Evolutionary conservation across 2,888 invertebrate genomes (phyloP).

Genomic region (Drosophila paramelanica): DNA sequence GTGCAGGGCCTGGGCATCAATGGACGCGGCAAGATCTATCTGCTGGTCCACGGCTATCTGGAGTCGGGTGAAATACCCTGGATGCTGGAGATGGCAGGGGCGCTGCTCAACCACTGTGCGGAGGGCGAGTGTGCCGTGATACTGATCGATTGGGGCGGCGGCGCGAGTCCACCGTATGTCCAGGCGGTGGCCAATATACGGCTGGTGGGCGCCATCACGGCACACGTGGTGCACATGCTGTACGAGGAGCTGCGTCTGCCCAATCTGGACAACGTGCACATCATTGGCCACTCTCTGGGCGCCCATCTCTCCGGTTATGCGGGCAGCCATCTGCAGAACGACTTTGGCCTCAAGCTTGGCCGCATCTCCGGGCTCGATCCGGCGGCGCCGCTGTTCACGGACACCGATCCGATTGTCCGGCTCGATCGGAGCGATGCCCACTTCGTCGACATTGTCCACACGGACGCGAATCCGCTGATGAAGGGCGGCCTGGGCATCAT

Average conservation of each 20-base stretch:
- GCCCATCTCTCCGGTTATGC: slow-evolving; percentile 94
- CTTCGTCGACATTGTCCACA: slow-evolving; percentile 96
- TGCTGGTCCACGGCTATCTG: slow-evolving; percentile 94
- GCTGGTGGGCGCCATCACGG: slow-evolving; percentile 93
- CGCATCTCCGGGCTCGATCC: slow-evolving; percentile 96
- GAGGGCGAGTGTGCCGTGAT: slow-evolving; percentile 91
- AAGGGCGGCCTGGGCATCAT: slow-evolving; percentile 92
- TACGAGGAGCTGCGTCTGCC: slow-evolving; percentile 87
- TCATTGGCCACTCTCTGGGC: slow-evolving; percentile 94
- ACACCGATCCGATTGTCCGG: slow-evolving; percentile 91
- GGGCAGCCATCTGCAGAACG: slow-evolving; percentile 90
- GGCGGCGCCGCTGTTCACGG: slow-evolving; percentile 95
- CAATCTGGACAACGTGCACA: slow-evolving; percentile 89
- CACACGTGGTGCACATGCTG: slow-evolving; percentile 88
- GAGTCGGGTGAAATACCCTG: slow-evolving; percentile 91
- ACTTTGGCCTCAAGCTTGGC: slow-evolving; percentile 89
- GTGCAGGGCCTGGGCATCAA: slow-evolving; percentile 88
- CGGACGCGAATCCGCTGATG: slow-evolving; percentile 92
- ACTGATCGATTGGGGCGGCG: slow-evolving; percentile 94
- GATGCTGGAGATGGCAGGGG: slow-evolving; percentile 90
- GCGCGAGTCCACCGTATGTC: slow-evolving; percentile 94
- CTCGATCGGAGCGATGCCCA: slow-evolving; percentile 94
- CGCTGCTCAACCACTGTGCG: slow-evolving; percentile 88
- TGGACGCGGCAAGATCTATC: slow-evolving; percentile 88
- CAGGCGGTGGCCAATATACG: slow-evolving; percentile 97